Conservation (phyloP, 1,140 invertebrate genomes). For the Ceratosolen solmsi region DNA sequence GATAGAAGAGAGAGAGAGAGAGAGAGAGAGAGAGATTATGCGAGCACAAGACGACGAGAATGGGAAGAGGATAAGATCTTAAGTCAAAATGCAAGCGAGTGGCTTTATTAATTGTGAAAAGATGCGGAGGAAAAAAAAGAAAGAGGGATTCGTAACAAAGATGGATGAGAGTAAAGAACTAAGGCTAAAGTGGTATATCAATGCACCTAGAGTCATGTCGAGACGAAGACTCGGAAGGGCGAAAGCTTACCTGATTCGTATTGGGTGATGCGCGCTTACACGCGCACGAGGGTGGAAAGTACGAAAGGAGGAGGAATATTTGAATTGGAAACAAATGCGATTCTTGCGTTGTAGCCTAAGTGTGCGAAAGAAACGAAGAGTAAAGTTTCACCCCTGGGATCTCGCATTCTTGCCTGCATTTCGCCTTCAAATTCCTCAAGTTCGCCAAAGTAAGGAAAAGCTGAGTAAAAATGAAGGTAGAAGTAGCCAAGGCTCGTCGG, state of each 20-base stretch:
- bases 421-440: neutral
- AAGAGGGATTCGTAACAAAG: neutral
- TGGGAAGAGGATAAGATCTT: neutral
- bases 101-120: constrained; percentile 39
- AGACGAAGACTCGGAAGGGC: neutral
- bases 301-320: neutral
- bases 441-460: neutral
- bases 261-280: neutral
- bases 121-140: neutral
- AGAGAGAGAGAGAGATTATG: neutral
- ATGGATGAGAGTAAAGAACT: neutral
- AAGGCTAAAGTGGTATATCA: neutral
- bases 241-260: neutral
- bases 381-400: neutral
- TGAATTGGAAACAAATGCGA: constrained; percentile 24
- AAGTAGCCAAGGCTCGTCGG: neutral
- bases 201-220: neutral
- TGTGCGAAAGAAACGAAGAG: neutral
- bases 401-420: neutral
- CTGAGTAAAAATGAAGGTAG: neutral
- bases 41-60: no score
- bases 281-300: neutral
- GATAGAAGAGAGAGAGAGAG: no score
- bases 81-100: neutral
- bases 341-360: neutral